A percentile compares a stretch with the other conserved stretches of the same genome.
Conservation (phyloP, 2,113 vertebrate genomes). For the Grallaria varia region DNA sequence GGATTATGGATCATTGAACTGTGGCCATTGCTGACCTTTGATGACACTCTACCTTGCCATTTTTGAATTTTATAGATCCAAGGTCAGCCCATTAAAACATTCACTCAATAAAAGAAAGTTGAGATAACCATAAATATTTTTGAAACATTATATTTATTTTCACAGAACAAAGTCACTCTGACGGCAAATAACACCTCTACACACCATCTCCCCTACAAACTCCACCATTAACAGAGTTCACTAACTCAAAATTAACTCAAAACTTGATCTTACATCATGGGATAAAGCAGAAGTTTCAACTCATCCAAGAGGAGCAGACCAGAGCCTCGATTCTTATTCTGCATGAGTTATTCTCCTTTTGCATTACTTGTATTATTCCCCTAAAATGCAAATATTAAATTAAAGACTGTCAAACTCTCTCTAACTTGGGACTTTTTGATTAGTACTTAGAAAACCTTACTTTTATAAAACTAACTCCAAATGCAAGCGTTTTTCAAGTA, state of each 20-base stretch:
- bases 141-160: not conserved
- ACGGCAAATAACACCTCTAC: not conserved
- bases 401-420: not conserved
- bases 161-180: not conserved
- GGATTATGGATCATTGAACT: not conserved
- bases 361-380: no score
- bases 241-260: not conserved
- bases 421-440: not conserved
- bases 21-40: not conserved
- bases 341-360: not conserved
- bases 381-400: not conserved
- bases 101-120: not conserved
- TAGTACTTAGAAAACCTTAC: not conserved
- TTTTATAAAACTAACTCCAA: not conserved
- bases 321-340: not conserved
- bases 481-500: not conserved
- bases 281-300: not conserved
- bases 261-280: not conserved
- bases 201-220: accelerated
- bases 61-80: not conserved
- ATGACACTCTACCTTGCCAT: not conserved
- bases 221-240: not conserved
- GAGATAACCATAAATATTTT: not conserved
- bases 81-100: not conserved
- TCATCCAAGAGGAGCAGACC: not conserved